Evolutionary conservation across 1,140 invertebrate genomes (phyloP).

Genomic region (Drosophila setifemur): DNA sequence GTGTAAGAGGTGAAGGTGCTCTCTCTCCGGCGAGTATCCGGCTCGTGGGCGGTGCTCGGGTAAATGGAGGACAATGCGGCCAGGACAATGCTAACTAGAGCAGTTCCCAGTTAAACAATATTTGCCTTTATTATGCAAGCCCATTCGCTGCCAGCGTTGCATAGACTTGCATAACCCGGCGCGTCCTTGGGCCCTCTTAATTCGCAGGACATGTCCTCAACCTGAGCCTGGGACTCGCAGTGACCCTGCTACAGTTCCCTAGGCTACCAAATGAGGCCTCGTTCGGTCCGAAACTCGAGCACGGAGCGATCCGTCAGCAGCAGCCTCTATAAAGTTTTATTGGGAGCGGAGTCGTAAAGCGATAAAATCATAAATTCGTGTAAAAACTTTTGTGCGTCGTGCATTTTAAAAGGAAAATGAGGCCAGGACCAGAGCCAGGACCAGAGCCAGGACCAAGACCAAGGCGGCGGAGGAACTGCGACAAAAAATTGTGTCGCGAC

Average conservation of each 20-base stretch:
- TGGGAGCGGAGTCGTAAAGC: slow-evolving; percentile 63
- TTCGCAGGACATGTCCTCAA: slow-evolving; percentile 28
- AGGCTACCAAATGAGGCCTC: slow-evolving; percentile 71
- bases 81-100: slow-evolving; percentile 69
- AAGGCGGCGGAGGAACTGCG: neutral
- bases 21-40: slow-evolving; percentile 10
- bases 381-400: slow-evolving; percentile 60
- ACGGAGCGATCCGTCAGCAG: slow-evolving; percentile 21
- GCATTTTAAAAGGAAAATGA: slow-evolving; percentile 74
- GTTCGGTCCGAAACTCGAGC: slow-evolving; percentile 63
- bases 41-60: slow-evolving; percentile 61
- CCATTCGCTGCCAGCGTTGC: slow-evolving; percentile 50
- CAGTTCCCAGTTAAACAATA: slow-evolving; percentile 67
- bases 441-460: slow-evolving; percentile 8
- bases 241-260: slow-evolving; percentile 64
- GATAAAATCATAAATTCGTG: slow-evolving; percentile 74
- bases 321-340: slow-evolving; percentile 73
- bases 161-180: slow-evolving; percentile 73
- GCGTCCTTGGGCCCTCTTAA: slow-evolving; percentile 48
- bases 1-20: slow-evolving; percentile 58
- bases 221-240: neutral
- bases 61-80: slow-evolving; percentile 35
- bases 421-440: slow-evolving; percentile 21
- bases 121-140: slow-evolving; percentile 73
- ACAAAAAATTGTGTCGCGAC: slow-evolving; percentile 69